Evolutionary conservation across 2,113 vertebrate genomes (phyloP).

Genomic region (Ibidorhyncha struthersii): DNA sequence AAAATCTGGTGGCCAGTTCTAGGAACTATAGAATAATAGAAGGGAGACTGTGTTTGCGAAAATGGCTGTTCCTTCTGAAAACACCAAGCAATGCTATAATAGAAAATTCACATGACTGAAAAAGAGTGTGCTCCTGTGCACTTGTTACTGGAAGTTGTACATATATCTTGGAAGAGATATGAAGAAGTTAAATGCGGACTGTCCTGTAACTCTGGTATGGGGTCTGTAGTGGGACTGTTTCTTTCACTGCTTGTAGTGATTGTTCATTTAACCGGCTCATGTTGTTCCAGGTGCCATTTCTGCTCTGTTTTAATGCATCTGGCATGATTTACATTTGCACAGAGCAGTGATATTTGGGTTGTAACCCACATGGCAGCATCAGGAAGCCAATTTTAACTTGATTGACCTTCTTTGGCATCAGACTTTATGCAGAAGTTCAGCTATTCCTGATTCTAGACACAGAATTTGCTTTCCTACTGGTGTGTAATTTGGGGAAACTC

Average conservation of each 20-base stretch:
- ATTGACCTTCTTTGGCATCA: slow-evolving; percentile 4
- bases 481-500: background rate
- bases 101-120: background rate
- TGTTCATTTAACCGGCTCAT: background rate
- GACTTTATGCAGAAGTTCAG: background rate
- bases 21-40: background rate
- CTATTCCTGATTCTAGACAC: background rate
- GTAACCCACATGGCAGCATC: background rate
- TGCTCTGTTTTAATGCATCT: background rate
- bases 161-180: background rate
- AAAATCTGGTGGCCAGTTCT: background rate
- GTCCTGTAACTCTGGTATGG: background rate
- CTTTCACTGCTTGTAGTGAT: background rate
- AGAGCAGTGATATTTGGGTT: background rate
- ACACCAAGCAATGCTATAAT: background rate
- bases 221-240: background rate
- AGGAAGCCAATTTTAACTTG: slow-evolving; percentile 7
- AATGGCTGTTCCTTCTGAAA: background rate
- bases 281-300: background rate
- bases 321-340: background rate
- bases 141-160: background rate
- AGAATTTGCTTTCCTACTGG: background rate
- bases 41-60: background rate
- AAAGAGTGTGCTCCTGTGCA: background rate
- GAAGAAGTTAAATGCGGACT: background rate